Base-by-base conservation (phyloP, 1,140 invertebrate genomes). In the Mizuhopecten yessoensis region DNA sequence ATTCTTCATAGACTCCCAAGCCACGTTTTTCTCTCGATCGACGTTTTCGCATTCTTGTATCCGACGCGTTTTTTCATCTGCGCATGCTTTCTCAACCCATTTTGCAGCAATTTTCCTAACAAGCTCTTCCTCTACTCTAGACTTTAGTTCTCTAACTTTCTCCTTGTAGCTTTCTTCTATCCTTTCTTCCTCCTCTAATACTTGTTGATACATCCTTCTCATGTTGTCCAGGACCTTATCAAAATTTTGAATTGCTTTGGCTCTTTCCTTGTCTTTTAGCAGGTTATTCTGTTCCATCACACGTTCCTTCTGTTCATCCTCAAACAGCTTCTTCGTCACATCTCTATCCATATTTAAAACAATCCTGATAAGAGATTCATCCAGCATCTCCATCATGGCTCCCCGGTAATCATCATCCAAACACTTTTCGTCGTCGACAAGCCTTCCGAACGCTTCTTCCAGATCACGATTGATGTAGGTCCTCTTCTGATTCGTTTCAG, bases 271-370 rank as follows among this genome's bases (percentile, higher is more conserved):
- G 57, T 75, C 57, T 29, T 75, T 75, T 23, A 75, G n/a, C n/a
- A 75, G 29, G 29, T 75, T 75, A 29, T 75, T 75, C n/a, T 75
- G 57, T 75, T 75, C 57, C 57, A 75, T 75, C n/a, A 75, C 57
- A 29, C 57, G 57, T 9, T 75, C 57, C 11, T 75, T 75, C n/a
- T 29, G 15, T 29, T 75, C 57, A 29, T 75, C 57, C 57, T 75
- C 57, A 1, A 13, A 75, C 57, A 75, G 1, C n/a, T 29, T 75
- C 57, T 75, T 75, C 57, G 57, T 75, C 29, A 75, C n/a, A 9
- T 75, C 57, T n/a, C 57, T 75, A 75, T 75, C 57, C 57, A 29
- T 75, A 75, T 75, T 75, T n/a, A 75, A 75, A n/a, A 75, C 17
- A n/a, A 75, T n/a, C n/a, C n/a, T 75, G 1, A 75, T 75, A 29